Evolutionary conservation across 2,888 invertebrate genomes (phyloP).

Genomic region (Dicycla oo): DNA sequence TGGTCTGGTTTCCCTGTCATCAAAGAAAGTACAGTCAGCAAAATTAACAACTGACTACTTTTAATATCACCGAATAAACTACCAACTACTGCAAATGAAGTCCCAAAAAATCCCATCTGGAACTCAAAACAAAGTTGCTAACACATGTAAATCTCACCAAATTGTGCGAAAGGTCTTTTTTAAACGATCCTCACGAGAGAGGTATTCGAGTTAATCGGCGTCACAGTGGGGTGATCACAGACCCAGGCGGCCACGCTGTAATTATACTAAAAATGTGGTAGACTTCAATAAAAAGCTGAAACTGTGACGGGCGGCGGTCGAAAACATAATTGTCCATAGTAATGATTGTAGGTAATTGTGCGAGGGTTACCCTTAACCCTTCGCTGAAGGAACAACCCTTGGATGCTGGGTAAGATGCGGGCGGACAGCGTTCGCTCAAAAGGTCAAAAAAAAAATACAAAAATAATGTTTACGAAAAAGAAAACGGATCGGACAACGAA

Average conservation of each 20-base stretch:
- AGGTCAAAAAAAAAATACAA: not conserved
- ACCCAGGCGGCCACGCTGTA: slow-evolving; percentile 74
- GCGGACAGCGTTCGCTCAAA: slow-evolving; percentile 52
- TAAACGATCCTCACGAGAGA: slow-evolving; percentile 69
- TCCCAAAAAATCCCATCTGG: slow-evolving; percentile 63
- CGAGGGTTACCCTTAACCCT: slow-evolving; percentile 85
- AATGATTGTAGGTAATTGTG: slow-evolving; percentile 89
- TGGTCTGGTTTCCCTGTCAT: slow-evolving; percentile 35
- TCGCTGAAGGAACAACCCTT: slow-evolving; percentile 79
- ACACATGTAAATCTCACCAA: slow-evolving; percentile 68
- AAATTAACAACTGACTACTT: slow-evolving; percentile 55
- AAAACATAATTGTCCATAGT: slow-evolving; percentile 88
- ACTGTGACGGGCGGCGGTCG: slow-evolving; percentile 84
- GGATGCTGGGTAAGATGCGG: slow-evolving; percentile 60
- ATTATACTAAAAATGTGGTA: slow-evolving; percentile 88
- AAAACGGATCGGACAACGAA: no score
- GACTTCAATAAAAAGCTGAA: slow-evolving; percentile 87
- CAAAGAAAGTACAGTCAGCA: slow-evolving; percentile 50
- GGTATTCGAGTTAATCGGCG: slow-evolving; percentile 69
- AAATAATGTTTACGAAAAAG: no score
- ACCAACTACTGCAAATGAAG: slow-evolving; percentile 47
- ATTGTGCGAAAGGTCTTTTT: slow-evolving; percentile 68
- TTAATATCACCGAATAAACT: slow-evolving; percentile 56
- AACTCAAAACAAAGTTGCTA: slow-evolving; percentile 63
- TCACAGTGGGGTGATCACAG: slow-evolving; percentile 75